A percentile compares a stretch with the other conserved stretches of the same genome.
These are phyloP conservation scores for Tauraco hartlaubi DNA, from an alignment of 2,797 vertebrate genomes.

Conservation along the genomic window DNA sequence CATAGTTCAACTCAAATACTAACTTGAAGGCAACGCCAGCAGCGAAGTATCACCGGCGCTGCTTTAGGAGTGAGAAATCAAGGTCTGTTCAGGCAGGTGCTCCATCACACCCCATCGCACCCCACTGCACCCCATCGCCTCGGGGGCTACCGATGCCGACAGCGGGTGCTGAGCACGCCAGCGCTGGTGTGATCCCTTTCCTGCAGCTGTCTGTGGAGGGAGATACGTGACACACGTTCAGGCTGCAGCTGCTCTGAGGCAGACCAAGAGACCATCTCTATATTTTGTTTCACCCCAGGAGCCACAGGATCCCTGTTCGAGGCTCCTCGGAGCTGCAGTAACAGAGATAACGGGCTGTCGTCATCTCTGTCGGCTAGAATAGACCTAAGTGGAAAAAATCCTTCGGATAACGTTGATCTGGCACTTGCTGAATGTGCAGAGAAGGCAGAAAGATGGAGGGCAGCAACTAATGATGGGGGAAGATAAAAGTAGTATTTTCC, in stretches of 20 bases:
- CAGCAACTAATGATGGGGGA: accelerated
- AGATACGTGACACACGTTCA: background rate
- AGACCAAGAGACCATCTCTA: background rate
- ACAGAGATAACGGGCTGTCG: background rate
- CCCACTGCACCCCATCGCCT: background rate
- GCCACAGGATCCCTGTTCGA: accelerated
- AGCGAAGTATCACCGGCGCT: background rate
- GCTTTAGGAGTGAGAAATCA: background rate
- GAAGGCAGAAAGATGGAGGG: constrained; percentile 10
- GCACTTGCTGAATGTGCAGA: background rate
- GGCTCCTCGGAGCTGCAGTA: background rate
- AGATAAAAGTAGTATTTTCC: constrained; percentile 25
- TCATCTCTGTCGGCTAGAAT: constrained; percentile 7
- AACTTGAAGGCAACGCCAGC: background rate
- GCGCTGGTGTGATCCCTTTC: background rate
- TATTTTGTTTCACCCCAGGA: background rate
- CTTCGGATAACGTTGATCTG: background rate
- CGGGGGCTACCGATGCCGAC: accelerated
- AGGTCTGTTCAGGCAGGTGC: background rate
- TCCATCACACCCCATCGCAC: background rate
- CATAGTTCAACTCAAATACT: background rate
- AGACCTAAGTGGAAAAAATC: constrained; percentile 36
- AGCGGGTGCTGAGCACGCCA: accelerated
- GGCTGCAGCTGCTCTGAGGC: background rate
- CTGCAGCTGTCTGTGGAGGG: background rate